Base-by-base conservation (phyloP, 2,888 invertebrate species). In the Parnassius mnemosyne region DNA sequence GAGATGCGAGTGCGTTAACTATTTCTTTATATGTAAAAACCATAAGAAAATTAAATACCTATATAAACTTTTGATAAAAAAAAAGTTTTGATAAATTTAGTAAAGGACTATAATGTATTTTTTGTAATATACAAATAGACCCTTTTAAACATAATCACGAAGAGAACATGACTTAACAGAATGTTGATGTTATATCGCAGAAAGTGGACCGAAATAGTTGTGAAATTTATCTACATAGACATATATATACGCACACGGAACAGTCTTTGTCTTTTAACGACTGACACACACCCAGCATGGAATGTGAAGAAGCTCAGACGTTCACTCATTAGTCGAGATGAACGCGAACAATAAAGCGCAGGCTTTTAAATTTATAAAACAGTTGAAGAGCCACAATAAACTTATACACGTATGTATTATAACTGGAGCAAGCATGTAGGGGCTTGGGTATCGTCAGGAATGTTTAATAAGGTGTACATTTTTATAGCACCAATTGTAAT, bases 261-360 rank as follows among this genome's bases (percentile, higher is more conserved):
- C 16, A 34, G 41, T 46, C 53, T 62, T 62, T 62, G 53, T 62
- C 10, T 49, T n/a, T 49, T 49, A 50, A 57, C 49, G 43, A 53
- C 49, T 53, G 50, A 57, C 53, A 53, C 57, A 57, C 53, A n/a
- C 44, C 51, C 13, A 53, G 16, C 57, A 10, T 20, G 10, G 43
- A 53, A 53, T 20, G 44, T 34, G 25, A 49, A 62, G 57, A 61
- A 44, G 53, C 43, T 42, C 41, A n/a, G 43, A 53, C 42, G 57
- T 62, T 50, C 57, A 42, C 61, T 62, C 62, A 62, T 62, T 62
- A 62, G 62, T 62, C 44, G 57, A 42, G 47, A 57, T 43, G 55
- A 53, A 61, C 46, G 34, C 25, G 42, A 43, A 57, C 47, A 42
- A 57, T 16, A 55, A 57, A 57, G 42, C 20, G 34, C 50, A 57